phyloP scores from a whole-genome alignment of 2,113 vertebrate species.

The Nothobranchius kuhntae region DNA sequence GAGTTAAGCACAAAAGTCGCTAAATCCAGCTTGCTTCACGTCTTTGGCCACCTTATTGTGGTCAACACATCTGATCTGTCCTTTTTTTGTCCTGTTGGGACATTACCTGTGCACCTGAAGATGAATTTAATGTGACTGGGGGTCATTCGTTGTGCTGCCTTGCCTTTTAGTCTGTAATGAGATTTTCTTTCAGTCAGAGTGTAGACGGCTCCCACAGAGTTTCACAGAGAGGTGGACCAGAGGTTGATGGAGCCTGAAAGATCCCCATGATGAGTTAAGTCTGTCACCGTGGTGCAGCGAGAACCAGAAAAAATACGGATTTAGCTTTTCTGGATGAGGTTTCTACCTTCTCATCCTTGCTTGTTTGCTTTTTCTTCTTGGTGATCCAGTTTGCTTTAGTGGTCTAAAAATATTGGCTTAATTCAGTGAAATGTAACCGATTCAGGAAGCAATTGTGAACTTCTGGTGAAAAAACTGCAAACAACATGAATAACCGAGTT shows the following conservation, averaged over 20 bases:
- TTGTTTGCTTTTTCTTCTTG: background rate
- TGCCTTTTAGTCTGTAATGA: slow-evolving; percentile 60
- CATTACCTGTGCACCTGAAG: slow-evolving; percentile 23
- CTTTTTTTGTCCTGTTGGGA: slow-evolving; percentile 25
- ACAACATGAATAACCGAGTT: too few species aligned
- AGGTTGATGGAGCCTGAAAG: slow-evolving; percentile 20
- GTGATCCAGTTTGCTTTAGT: background rate
- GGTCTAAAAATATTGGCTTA: background rate
- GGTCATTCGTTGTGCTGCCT: slow-evolving; percentile 31
- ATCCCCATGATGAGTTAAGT: slow-evolving; percentile 1
- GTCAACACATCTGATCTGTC: slow-evolving; percentile 4
- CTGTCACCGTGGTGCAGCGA: background rate
- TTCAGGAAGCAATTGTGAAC: too few species aligned
- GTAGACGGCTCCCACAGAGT: slow-evolving; percentile 42
- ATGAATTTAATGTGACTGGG: slow-evolving; percentile 29
- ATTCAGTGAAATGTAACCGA: too few species aligned
- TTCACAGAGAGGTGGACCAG: slow-evolving; percentile 31
- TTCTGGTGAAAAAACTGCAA: too few species aligned
- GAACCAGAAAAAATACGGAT: too few species aligned
- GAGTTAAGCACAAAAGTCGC: too few species aligned
- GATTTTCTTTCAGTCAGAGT: slow-evolving; percentile 53
- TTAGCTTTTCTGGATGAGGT: too few species aligned
- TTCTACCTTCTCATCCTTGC: too few species aligned
- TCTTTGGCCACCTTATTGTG: background rate
- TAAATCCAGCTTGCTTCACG: too few species aligned